These are phyloP conservation scores for Notarius lentiginosus DNA, from an alignment of 2,113 vertebrate genomes.

Conservation along the genomic window DNA sequence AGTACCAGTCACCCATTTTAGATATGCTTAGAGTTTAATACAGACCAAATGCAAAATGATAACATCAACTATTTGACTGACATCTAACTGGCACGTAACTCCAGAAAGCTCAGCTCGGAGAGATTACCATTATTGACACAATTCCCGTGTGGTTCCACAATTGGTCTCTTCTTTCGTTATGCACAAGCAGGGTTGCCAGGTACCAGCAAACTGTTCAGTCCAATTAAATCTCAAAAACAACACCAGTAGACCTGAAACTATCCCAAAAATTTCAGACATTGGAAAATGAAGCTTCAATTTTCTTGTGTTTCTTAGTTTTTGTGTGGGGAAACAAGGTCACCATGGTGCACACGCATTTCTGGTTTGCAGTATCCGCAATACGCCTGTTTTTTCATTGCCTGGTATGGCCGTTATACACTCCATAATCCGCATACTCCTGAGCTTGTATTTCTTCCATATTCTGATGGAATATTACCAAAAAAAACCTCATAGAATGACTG, in stretches of 20 bases:
- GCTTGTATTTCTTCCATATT: background rate
- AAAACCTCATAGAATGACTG: background rate
- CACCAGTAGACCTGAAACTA: background rate
- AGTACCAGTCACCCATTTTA: background rate
- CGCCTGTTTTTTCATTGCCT: background rate
- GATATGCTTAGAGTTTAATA: background rate
- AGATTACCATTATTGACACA: background rate
- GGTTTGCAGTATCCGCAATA: background rate
- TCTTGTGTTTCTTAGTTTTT: background rate
- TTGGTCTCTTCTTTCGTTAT: background rate
- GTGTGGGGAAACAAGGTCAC: background rate
- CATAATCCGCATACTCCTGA: background rate
- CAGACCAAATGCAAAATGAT: background rate
- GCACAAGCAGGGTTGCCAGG: background rate
- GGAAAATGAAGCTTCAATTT: background rate
- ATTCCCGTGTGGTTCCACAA: background rate
- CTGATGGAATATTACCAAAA: background rate
- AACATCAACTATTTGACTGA: background rate
- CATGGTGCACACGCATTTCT: background rate
- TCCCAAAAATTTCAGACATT: background rate
- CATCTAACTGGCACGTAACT: background rate
- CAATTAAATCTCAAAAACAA: background rate
- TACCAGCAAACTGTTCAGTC: background rate
- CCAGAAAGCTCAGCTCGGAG: background rate
- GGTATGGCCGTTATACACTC: background rate